phyloP scores from a whole-genome alignment of 2,113 vertebrate species.

The Eurypyga helias region DNA sequence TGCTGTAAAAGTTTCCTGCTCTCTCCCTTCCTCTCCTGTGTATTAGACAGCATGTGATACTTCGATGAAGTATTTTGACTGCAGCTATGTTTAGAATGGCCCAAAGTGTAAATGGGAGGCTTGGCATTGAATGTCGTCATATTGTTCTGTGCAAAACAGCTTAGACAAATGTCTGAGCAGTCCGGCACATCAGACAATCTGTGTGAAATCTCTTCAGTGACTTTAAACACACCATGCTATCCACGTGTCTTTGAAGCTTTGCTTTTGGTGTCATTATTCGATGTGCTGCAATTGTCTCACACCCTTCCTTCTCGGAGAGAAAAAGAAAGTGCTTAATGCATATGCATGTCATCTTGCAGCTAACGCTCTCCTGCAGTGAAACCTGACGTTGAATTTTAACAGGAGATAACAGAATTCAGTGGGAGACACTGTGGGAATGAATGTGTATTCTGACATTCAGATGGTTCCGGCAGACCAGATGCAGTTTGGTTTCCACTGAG shows the following conservation, averaged over 20 bases:
- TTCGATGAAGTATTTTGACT: background rate
- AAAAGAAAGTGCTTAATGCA: background rate
- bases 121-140: background rate
- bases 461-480: background rate
- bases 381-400: background rate
- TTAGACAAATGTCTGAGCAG: background rate
- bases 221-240: rapidly evolving
- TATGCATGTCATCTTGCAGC: background rate
- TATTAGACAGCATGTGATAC: background rate
- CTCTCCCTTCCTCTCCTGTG: background rate
- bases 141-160: background rate
- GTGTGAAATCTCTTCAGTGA: background rate
- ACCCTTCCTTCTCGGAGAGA: background rate
- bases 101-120: background rate
- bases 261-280: background rate
- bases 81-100: background rate
- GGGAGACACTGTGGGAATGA: background rate
- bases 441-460: background rate
- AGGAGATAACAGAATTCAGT: background rate
- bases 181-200: background rate
- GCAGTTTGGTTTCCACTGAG: background rate
- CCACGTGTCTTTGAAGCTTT: background rate
- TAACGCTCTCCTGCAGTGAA: background rate
- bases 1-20: background rate
- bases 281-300: background rate